These are phyloP conservation scores for Thymelicus lineola DNA, from an alignment of 2,888 invertebrate species.

Conservation along the genomic window DNA sequence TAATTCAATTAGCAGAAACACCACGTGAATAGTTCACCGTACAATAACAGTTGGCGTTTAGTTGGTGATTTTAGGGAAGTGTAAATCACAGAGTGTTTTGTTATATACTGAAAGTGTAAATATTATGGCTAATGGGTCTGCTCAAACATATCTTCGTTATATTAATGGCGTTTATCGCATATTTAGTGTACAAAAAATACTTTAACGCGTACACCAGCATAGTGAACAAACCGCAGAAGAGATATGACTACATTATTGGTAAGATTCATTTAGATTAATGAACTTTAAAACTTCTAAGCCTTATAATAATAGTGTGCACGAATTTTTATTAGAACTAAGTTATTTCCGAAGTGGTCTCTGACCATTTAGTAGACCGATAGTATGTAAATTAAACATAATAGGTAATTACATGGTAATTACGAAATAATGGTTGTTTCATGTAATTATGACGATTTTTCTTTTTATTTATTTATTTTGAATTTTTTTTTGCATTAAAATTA, in stretches of 20 bases:
- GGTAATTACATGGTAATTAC: no score
- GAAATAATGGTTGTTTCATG: no score
- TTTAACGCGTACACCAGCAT: constrained; percentile 63
- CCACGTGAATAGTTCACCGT: constrained; percentile 49
- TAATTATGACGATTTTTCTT: no score
- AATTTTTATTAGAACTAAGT: no score
- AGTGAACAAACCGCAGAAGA: constrained; percentile 65
- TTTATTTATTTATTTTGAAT: no score
- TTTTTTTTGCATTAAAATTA: no score
- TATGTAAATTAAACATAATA: no score
- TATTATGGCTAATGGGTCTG: constrained; percentile 57
- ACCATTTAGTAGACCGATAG: no score
- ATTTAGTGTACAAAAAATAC: constrained; percentile 70
- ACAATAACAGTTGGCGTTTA: constrained; percentile 35
- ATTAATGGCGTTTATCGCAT: constrained; percentile 63
- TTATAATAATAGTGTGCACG: no score
- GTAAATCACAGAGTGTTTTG: no score
- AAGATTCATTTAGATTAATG: constrained; percentile 46
- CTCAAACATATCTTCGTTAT: constrained; percentile 63
- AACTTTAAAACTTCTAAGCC: no score
- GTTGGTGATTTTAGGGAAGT: constrained; percentile 20
- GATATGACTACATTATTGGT: constrained; percentile 79
- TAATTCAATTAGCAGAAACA: constrained; percentile 72
- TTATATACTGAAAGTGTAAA: constrained; percentile 25
- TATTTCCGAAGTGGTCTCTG: no score